Evolutionary conservation across 2,113 vertebrate genomes (phyloP).

Genomic region (Microtus oregoni): DNA sequence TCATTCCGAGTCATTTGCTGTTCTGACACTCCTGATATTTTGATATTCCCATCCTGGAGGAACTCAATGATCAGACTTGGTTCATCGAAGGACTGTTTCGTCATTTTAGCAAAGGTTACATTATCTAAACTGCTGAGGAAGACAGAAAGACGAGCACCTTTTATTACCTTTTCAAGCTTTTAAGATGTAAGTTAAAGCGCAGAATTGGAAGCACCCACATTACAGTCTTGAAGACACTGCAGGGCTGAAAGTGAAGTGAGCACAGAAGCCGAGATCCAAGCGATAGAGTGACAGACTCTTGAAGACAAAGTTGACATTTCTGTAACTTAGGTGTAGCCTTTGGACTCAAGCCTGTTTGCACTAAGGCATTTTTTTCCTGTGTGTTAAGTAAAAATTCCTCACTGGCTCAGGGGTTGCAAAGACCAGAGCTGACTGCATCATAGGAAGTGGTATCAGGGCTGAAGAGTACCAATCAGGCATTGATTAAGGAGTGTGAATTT

Average conservation of each 20-base stretch:
- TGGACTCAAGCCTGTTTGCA: not conserved
- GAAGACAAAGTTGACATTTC: not conserved
- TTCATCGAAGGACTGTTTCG: not conserved
- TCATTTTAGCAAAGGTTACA: not conserved
- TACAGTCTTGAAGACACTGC: not conserved
- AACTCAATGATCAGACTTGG: not conserved
- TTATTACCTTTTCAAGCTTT: not conserved
- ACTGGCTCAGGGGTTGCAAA: not conserved
- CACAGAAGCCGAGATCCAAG: not conserved
- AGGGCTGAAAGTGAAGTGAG: not conserved
- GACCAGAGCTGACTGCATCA: not conserved
- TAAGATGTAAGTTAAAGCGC: not conserved
- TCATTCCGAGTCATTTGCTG: not conserved
- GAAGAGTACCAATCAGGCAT: not conserved
- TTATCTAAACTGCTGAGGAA: not conserved
- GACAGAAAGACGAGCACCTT: not conserved
- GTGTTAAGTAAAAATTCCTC: not conserved
- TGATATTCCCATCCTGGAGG: not conserved
- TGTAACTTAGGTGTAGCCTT: not conserved
- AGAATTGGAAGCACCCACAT: not conserved
- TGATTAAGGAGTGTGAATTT: not conserved
- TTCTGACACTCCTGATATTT: not conserved
- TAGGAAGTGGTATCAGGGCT: not conserved
- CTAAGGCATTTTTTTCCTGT: not conserved
- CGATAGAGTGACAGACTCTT: not conserved